A percentile compares a stretch with the other conserved stretches of the same genome.
These are phyloP conservation scores for Apamea crenata DNA, from an alignment of 2,888 invertebrate species.

Conservation along the genomic window DNA sequence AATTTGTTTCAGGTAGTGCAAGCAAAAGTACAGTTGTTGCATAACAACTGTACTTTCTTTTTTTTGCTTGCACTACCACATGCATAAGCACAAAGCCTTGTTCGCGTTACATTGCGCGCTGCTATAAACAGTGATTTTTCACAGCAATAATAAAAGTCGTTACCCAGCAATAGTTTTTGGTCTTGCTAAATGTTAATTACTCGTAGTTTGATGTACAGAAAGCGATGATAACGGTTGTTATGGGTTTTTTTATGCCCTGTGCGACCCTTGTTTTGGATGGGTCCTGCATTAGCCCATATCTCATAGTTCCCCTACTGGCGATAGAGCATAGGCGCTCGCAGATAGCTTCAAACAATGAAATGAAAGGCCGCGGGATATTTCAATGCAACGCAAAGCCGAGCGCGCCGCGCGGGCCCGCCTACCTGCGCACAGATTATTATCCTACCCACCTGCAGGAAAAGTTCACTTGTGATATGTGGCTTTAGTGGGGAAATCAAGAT, in stretches of 20 bases:
- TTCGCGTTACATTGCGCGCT: background rate
- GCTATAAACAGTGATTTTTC: background rate
- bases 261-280: background rate
- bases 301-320: constrained; percentile 56
- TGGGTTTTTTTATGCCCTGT: background rate
- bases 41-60: no score
- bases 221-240: background rate
- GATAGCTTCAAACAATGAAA: constrained; percentile 87
- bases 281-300: constrained; percentile 29
- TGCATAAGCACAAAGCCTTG: background rate
- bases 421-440: constrained; percentile 59
- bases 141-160: background rate
- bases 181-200: background rate
- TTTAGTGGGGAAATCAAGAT: constrained; percentile 20
- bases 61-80: background rate
- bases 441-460: constrained; percentile 48
- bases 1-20: no score
- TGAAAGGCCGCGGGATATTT: constrained; percentile 82
- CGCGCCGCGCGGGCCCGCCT: constrained; percentile 63
- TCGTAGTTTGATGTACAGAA: background rate
- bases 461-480: constrained; percentile 26
- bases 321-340: constrained; percentile 70
- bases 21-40: no score
- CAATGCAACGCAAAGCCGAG: constrained; percentile 72
- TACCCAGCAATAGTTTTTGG: background rate